These are phyloP conservation scores for Peromyscus eremicus DNA, from an alignment of 2,797 vertebrate species.

Conservation along the genomic window DNA sequence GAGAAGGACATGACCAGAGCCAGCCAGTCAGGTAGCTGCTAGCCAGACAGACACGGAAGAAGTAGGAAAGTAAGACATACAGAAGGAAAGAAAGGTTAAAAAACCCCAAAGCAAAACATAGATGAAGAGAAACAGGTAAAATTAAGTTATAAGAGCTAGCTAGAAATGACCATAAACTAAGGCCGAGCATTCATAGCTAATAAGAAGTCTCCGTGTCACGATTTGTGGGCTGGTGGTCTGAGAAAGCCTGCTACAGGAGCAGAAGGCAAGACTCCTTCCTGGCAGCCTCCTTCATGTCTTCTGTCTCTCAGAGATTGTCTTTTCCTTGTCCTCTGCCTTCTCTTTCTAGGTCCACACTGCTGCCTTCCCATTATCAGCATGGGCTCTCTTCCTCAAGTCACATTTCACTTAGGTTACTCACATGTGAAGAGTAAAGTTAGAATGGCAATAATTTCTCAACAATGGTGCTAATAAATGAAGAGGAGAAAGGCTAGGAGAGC, in stretches of 20 bases:
- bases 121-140: background rate
- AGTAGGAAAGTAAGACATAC: background rate
- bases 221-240: background rate
- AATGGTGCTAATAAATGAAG: background rate
- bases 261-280: background rate
- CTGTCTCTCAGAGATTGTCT: background rate
- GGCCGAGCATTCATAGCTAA: background rate
- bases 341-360: background rate
- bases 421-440: background rate
- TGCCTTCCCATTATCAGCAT: background rate
- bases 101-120: background rate
- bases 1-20: background rate
- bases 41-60: background rate
- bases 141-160: background rate
- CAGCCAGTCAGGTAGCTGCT: background rate
- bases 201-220: background rate
- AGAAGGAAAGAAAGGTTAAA: background rate
- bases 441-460: background rate
- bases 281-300: background rate
- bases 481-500: background rate
- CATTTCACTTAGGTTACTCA: background rate
- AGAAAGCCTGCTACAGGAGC: background rate
- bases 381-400: background rate
- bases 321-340: background rate
- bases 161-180: background rate